These are phyloP conservation scores for Polylopha cassiicola DNA, from an alignment of 2,888 invertebrate species.

Conservation along the genomic window DNA sequence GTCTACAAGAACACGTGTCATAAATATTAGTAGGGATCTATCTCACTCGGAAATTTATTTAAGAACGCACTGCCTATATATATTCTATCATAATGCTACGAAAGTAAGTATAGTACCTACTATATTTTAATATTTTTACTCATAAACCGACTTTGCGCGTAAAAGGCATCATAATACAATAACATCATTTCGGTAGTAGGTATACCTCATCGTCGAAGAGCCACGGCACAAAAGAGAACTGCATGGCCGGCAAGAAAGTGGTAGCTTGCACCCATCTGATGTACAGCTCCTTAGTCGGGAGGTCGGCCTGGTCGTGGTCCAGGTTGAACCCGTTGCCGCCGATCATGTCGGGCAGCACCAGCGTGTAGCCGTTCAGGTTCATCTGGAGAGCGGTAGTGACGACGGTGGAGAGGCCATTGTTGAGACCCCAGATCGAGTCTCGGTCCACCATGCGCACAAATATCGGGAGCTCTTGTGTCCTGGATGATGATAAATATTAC, in stretches of 20 bases:
- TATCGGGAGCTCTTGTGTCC: conserved; percentile 81
- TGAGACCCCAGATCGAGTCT: conserved; percentile 80
- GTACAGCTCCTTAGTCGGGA: conserved; percentile 79
- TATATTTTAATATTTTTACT: too few species aligned
- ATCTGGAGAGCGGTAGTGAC: conserved; percentile 82
- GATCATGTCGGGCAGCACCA: conserved; percentile 88
- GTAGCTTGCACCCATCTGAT: conserved; percentile 87
- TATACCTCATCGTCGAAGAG: conserved; percentile 78
- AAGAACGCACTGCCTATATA: too few species aligned
- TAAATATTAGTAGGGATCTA: too few species aligned
- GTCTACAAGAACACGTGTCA: conserved; percentile 51
- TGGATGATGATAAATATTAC: conserved; percentile 33
- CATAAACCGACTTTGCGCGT: too few species aligned
- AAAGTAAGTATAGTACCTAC: too few species aligned
- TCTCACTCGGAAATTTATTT: too few species aligned
- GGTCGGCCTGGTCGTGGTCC: conserved; percentile 46
- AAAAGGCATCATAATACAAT: too few species aligned
- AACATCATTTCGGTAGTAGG: too few species aligned
- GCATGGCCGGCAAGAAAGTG: conserved; percentile 85
- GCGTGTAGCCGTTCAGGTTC: conserved; percentile 80
- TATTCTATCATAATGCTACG: too few species aligned
- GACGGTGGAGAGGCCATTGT: conserved; percentile 84
- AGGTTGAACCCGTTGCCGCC: conserved; percentile 75
- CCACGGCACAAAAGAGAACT: conserved; percentile 89
- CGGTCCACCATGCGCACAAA: conserved; percentile 88